A percentile compares a stretch with the other conserved stretches of the same genome.
Conservation (phyloP, 2,888 invertebrate species). For the Cosmorhoe ocellata region DNA sequence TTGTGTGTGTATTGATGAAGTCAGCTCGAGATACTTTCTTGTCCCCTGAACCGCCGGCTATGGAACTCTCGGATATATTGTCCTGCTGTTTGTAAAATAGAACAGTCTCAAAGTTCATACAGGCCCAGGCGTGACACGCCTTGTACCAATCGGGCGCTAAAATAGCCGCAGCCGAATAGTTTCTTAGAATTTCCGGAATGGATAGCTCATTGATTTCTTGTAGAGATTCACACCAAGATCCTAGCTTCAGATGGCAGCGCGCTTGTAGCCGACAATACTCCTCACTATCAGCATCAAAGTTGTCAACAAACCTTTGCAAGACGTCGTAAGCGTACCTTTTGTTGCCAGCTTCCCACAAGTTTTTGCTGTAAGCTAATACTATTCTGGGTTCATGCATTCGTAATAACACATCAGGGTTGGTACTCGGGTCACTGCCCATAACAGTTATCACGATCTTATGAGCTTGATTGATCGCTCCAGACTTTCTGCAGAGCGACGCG, state of each 20-base stretch:
- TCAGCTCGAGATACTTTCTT: slow-evolving; percentile 71
- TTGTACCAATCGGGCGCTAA: slow-evolving; percentile 96
- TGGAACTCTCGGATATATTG: slow-evolving; percentile 69
- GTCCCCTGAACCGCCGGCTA: slow-evolving; percentile 69
- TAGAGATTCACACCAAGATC: slow-evolving; percentile 96
- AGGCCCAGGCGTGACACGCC: slow-evolving; percentile 99
- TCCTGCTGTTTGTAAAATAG: slow-evolving; percentile 82
- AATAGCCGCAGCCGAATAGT: slow-evolving; percentile 91
- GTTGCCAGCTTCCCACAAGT: slow-evolving; percentile 94
- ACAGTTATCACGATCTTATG: slow-evolving; percentile 96
- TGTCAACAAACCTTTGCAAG: slow-evolving; percentile 89
- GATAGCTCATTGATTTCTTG: slow-evolving; percentile 91
- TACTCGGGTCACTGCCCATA: slow-evolving; percentile 89
- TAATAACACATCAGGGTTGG: slow-evolving; percentile 85
- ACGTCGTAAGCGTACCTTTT: slow-evolving; percentile 89
- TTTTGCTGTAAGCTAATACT: slow-evolving; percentile 97
- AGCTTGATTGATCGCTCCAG: slow-evolving; percentile 92
- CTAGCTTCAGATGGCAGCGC: slow-evolving; percentile 95
- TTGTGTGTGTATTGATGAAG: slow-evolving; percentile 85
- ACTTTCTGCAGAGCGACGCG: slow-evolving; percentile 97
- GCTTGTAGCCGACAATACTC: slow-evolving; percentile 83
- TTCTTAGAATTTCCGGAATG: slow-evolving; percentile 87
- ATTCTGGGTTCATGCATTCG: slow-evolving; percentile 92
- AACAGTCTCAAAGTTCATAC: slow-evolving; percentile 98
- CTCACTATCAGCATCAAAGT: slow-evolving; percentile 74